Evolutionary conservation across 2,888 invertebrate genomes (phyloP).

Genomic region (Tachina fera): DNA sequence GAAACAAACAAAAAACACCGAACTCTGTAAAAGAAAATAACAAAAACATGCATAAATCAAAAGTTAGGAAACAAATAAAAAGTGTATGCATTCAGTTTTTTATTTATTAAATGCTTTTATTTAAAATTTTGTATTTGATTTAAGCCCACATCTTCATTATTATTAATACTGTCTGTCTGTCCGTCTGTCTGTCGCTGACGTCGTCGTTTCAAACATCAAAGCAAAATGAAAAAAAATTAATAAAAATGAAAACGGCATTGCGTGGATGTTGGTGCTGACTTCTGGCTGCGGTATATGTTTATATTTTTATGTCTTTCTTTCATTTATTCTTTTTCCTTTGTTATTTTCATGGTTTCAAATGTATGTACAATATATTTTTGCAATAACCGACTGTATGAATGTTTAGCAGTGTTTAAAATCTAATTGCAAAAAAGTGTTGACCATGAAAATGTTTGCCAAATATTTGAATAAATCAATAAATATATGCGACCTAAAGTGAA

Average conservation of each 20-base stretch:
- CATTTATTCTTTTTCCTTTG: slow-evolving; percentile 47
- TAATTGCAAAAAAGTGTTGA: slow-evolving; percentile 59
- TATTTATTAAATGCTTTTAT: slow-evolving; percentile 19
- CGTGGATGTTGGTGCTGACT: slow-evolving; percentile 48
- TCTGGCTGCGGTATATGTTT: slow-evolving; percentile 48
- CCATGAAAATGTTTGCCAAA: slow-evolving; percentile 72
- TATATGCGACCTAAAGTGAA: slow-evolving; percentile 16
- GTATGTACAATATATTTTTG: neutral
- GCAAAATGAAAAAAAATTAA: neutral
- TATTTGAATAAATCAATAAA: slow-evolving; percentile 69
- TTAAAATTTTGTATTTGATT: slow-evolving; percentile 32
- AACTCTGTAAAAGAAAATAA: neutral
- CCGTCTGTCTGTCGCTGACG: slow-evolving; percentile 30
- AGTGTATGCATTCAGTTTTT: slow-evolving; percentile 9
- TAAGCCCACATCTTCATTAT: slow-evolving; percentile 55
- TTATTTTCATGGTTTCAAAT: slow-evolving; percentile 38
- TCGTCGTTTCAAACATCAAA: slow-evolving; percentile 34
- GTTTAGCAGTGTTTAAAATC: slow-evolving; percentile 28
- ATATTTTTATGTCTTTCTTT: slow-evolving; percentile 44
- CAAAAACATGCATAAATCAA: neutral
- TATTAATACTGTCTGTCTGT: slow-evolving; percentile 14
- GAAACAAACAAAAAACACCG: slow-evolving; percentile 3
- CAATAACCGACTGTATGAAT: slow-evolving; percentile 27
- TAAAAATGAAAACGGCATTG: slow-evolving; percentile 29
- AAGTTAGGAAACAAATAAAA: neutral